Evolutionary conservation across 2,888 invertebrate genomes (phyloP).

Genomic region (Apantesis nais): DNA sequence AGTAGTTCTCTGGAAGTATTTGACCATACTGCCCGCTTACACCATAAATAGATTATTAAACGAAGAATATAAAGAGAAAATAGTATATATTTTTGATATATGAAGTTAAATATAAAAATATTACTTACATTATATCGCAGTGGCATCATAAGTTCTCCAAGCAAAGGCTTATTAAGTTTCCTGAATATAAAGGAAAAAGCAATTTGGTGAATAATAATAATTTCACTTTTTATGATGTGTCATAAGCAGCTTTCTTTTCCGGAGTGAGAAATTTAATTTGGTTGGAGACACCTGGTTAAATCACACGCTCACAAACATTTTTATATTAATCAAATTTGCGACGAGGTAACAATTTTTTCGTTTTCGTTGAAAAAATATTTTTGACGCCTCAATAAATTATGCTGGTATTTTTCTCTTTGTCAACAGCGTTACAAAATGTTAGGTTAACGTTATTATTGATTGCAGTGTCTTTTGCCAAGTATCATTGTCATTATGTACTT

Average conservation of each 20-base stretch:
- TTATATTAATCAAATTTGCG: conserved; percentile 43
- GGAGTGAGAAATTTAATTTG: conserved; percentile 53
- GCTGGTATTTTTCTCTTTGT: background rate
- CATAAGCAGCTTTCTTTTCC: conserved; percentile 44
- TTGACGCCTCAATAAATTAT: background rate
- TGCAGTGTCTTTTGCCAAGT: background rate
- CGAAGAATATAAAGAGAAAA: background rate
- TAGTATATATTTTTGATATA: background rate
- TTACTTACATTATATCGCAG: conserved; percentile 5
- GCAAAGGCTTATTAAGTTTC: conserved; percentile 16
- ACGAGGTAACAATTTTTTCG: conserved; percentile 21
- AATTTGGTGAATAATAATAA: conserved; percentile 34
- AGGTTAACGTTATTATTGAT: background rate
- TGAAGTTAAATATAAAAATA: conserved; percentile 8
- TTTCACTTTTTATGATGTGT: conserved; percentile 27
- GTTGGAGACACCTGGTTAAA: conserved; percentile 47
- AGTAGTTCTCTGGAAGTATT: no score
- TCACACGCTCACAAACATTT: conserved; percentile 47
- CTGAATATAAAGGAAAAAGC: conserved; percentile 16
- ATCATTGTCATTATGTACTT: background rate
- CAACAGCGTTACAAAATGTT: background rate
- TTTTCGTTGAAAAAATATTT: conserved; percentile 17
- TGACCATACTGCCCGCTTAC: no score
- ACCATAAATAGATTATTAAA: background rate
- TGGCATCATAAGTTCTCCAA: conserved; percentile 9